Base-by-base conservation (phyloP, 2,113 vertebrate species). In the Lathamus discolor region DNA sequence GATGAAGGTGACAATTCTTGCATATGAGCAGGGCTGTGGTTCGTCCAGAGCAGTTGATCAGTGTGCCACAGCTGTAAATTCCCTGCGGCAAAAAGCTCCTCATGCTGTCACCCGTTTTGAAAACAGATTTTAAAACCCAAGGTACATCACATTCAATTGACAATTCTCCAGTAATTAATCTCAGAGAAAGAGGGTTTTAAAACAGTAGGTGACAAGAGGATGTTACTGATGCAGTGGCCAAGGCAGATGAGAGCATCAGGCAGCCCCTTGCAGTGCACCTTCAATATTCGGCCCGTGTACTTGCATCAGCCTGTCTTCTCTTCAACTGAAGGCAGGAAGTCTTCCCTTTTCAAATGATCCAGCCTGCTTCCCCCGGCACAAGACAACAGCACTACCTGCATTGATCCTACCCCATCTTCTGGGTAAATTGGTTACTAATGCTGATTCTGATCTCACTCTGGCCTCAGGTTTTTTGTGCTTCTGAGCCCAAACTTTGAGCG, bases 21-120 rank as follows among this genome's bases (percentile, higher is more conserved):
- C 13, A 39, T 44, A 1, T 43, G 22, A 8, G 15, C 17, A 17
- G 41, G 29, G 13, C 44, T 1, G 0, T 74, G 7, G 25, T 61
- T 84, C 0, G 0, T 92, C 64, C 22, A 31, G 11, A 24, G 23
- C 29, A 44, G 15, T 7, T 55, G 31, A 8, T 39, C 33, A 49
- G 3, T 35, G 55, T 37, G 25, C 39, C 37, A 35, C 17, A 49
- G 23, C 18, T 1, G 0, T 43, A 43, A 48, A 22, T 55, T 57
- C 28, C 6, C 7, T 55, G 22, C 37, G 83, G 33, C 44, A 55
- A 63, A 87, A 77, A 74, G 2, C 39, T n/a, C 29, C 64, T 44
- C 66, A 28, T 61, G 9, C 31, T 81, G 39, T 54, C 51, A 41
- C 16, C 51, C 4, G 19, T 59, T 54, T 69, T 24, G n/a, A 74